Evolutionary conservation across 2,113 vertebrate species (phyloP).

Genomic region (Thermophis baileyi): DNA sequence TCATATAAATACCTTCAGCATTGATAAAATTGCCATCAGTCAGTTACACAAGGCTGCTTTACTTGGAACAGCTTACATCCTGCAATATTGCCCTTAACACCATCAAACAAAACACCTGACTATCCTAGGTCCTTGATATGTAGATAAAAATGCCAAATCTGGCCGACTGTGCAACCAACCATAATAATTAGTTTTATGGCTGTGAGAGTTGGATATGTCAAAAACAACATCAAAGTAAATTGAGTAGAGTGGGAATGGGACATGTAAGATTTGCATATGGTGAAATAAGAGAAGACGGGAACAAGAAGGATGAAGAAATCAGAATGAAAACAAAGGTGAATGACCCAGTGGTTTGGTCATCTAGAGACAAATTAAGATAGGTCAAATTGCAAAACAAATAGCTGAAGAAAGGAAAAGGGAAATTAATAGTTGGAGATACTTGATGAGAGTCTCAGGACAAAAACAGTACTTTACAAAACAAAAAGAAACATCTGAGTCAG

Average conservation of each 20-base stretch:
- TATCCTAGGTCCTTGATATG: background rate
- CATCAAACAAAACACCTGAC: background rate
- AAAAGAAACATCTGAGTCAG: background rate
- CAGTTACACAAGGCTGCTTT: background rate
- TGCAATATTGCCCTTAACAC: background rate
- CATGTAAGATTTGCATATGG: background rate
- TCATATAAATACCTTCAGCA: background rate
- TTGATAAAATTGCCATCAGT: background rate
- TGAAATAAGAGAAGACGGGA: background rate
- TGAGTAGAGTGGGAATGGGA: background rate
- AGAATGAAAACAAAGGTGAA: background rate
- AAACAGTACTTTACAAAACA: background rate
- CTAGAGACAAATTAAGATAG: background rate
- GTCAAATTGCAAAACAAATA: background rate
- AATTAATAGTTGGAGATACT: background rate
- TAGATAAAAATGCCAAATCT: background rate
- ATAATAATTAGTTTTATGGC: background rate
- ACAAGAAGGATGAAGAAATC: background rate
- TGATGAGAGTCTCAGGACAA: background rate
- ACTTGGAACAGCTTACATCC: background rate
- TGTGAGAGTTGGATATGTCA: background rate
- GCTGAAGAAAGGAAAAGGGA: background rate
- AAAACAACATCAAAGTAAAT: background rate
- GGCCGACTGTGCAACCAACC: background rate
- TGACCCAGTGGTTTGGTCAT: background rate